Evolutionary conservation across 2,113 vertebrate species (phyloP), one percentile per base, ranked within the genome.

Genomic region (Catharus bicknelli): DNA sequence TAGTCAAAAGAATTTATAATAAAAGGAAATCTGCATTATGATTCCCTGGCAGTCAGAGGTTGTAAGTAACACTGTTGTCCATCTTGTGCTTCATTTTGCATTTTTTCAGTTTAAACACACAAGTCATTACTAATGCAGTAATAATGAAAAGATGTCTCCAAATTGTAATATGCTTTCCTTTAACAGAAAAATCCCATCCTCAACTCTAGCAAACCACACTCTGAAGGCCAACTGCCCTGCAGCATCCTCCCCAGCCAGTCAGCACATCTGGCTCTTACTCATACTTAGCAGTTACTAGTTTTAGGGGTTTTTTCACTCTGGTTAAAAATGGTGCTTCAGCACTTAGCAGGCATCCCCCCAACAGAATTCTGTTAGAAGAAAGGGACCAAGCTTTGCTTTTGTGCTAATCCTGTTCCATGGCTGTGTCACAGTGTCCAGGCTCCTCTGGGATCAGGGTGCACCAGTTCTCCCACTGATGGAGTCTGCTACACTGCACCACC

Each of bases 1-100:
- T 57, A 74, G 63, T 69, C 53, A 83, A 83, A 96, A 94, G 16
- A 13, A 86, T 18, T 43, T 19, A 20, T 68, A 58, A 81, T 54
- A 30, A 80, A 86, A 63, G 17, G 29, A 32, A 48, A 53, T 61
- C 42, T 82, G 10, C 90, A 59, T 76, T 59, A 40, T 16, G 6
- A 26, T 83, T 80, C 84, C 80, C 27, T 80, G 78, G 45, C n/a
- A 75, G 12, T 18, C 61, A 16, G 55, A 51, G 29, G 5, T 7
- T 80, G 17, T 25, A 77, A 30, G 23, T 32, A 62, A 16, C 26
- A 21, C 7, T 50, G 4, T 58, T 68, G 53, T 29, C 40, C 53
- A 47, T 23, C 32, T 29, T 32, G 7, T 40, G 20, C 53, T 84
- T 43, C 23, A 10, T 48, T 72, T 53, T 40, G n/a, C 22, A 13